Conservation (phyloP, 2,888 invertebrate species). For the Trachelus troglodyta region DNA sequence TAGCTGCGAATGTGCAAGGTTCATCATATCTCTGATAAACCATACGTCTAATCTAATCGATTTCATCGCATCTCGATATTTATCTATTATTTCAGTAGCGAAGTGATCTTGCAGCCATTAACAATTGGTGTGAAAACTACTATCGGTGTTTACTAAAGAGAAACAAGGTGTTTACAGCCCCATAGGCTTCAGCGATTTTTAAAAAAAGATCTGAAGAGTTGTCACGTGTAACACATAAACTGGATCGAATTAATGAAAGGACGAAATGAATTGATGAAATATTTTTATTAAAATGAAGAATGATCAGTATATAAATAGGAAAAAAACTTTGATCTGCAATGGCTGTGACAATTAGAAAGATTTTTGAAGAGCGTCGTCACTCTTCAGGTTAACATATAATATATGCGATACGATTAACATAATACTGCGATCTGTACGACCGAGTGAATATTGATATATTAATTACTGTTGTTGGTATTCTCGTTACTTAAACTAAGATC, state of each 20-base stretch:
- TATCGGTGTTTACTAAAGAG: background rate
- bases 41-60: background rate
- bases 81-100: background rate
- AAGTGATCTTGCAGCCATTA: background rate
- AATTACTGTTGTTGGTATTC: background rate
- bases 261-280: too few species aligned
- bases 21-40: background rate
- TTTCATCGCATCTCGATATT: background rate
- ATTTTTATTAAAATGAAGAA: background rate
- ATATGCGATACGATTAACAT: background rate
- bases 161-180: background rate
- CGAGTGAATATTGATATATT: background rate
- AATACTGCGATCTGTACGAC: background rate
- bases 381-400: background rate
- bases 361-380: background rate
- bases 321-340: background rate
- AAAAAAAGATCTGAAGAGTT: too few species aligned
- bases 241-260: background rate
- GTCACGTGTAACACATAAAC: too few species aligned
- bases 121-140: background rate
- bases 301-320: background rate
- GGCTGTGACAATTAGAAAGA: background rate
- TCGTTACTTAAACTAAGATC: background rate
- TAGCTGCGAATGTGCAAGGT: background rate
- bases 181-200: too few species aligned